A percentile compares a stretch with the other conserved stretches of the same genome.
Conservation (phyloP, 1,140 invertebrate genomes). For the Pollicipes pollicipes region DNA sequence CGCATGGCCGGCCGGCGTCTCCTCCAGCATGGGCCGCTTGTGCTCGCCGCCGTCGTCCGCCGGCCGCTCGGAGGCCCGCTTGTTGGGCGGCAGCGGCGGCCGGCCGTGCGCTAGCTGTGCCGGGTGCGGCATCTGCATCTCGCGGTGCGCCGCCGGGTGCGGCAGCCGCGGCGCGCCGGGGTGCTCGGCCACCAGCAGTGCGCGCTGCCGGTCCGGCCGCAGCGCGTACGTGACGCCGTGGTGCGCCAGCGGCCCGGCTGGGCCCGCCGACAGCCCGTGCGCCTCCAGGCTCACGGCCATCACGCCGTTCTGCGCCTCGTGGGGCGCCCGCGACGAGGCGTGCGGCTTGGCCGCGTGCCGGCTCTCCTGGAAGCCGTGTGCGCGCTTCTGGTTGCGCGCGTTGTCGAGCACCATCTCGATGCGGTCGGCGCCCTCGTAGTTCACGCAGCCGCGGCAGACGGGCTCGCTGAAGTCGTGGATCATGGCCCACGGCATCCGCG, state of each 20-base stretch:
- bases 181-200: slow-evolving; percentile 5
- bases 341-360: slow-evolving; percentile 17
- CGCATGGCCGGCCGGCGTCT: slow-evolving; percentile 35
- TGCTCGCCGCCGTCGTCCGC: slow-evolving; percentile 21
- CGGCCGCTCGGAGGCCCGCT: slow-evolving; percentile 31
- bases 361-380: slow-evolving; percentile 33
- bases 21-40: slow-evolving; percentile 32
- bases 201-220: slow-evolving; percentile 13
- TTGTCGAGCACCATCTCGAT: slow-evolving; percentile 90
- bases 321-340: slow-evolving; percentile 16
- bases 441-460: slow-evolving; percentile 95
- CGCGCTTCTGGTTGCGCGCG: slow-evolving; percentile 82
- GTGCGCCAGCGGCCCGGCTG: slow-evolving; percentile 17
- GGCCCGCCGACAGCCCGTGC: slow-evolving; percentile 19
- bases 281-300: slow-evolving; percentile 19
- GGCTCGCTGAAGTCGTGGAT: slow-evolving; percentile 93
- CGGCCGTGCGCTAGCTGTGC: background rate
- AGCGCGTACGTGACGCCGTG: slow-evolving; percentile 1
- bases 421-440: slow-evolving; percentile 93
- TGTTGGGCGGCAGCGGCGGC: slow-evolving; percentile 22
- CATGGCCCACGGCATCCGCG: slow-evolving; percentile 98
- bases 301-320: slow-evolving; percentile 15
- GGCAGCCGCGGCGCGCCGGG: slow-evolving; percentile 16
- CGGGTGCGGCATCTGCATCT: slow-evolving; percentile 14
- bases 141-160: slow-evolving; percentile 18